These are phyloP conservation scores for Gambusia holbrooki DNA, from an alignment of 2,113 vertebrate genomes.

Conservation along the genomic window DNA sequence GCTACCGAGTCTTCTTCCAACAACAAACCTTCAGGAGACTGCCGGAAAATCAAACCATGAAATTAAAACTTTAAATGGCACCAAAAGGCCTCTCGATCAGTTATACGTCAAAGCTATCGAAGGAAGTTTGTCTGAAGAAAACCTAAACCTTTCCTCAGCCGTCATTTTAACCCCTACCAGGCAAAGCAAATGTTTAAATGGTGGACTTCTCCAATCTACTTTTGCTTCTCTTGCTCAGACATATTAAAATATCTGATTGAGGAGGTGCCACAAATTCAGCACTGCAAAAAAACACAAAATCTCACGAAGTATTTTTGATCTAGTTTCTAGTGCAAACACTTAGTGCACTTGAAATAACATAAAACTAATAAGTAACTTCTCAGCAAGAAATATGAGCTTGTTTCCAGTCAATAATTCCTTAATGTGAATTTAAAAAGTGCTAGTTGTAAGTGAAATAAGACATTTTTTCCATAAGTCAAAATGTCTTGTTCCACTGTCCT, in stretches of 20 bases:
- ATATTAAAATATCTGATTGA: rapidly evolving
- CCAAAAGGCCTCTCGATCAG: background rate
- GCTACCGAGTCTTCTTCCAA: background rate
- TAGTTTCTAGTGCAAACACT: no score
- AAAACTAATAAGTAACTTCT: no score
- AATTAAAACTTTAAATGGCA: background rate
- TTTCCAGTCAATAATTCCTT: no score
- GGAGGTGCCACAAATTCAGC: background rate
- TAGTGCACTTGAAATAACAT: no score
- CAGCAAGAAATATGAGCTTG: no score
- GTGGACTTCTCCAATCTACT: background rate
- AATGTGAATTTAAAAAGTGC: no score
- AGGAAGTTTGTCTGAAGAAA: background rate
- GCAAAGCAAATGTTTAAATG: background rate
- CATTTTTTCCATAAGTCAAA: no score
- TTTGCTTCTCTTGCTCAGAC: background rate
- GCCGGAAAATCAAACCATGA: background rate
- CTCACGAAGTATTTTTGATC: no score
- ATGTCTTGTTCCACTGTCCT: no score
- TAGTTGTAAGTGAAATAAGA: no score
- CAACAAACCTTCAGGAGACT: background rate
- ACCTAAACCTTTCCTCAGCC: background rate
- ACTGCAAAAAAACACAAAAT: no score
- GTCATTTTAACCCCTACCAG: background rate
- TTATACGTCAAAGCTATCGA: background rate